Evolutionary conservation across 2,797 vertebrate species (phyloP).

Genomic region (Rhynchotus rufescens): DNA sequence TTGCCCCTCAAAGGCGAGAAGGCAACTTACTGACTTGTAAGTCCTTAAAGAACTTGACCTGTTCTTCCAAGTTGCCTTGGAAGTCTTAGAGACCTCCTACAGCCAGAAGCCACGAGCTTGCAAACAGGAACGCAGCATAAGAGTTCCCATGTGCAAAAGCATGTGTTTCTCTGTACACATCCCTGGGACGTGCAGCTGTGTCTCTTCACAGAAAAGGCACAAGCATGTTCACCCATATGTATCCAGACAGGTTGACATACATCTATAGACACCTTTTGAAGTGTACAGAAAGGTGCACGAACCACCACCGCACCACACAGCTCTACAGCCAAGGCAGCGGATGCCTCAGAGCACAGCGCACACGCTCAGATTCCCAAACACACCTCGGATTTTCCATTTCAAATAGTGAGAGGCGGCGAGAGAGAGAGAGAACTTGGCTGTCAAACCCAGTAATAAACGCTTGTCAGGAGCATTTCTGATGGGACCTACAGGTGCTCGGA

Average conservation of each 20-base stretch:
- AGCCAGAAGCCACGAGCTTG: neutral
- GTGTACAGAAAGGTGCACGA: neutral
- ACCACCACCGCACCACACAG: neutral
- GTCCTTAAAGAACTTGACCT: no score
- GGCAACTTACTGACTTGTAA: neutral
- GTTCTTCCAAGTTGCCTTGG: neutral
- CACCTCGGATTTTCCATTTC: neutral
- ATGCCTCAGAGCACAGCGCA: neutral
- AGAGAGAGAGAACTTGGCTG: neutral
- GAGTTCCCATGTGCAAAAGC: neutral
- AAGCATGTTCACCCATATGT: neutral
- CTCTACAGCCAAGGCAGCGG: neutral
- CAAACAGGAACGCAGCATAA: neutral
- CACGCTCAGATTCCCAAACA: neutral
- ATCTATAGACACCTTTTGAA: neutral
- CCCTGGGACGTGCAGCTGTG: neutral
- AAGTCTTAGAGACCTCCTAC: neutral
- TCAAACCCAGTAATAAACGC: slow-evolving; percentile 17
- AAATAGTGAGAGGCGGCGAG: neutral
- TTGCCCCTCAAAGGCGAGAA: neutral
- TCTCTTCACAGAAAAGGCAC: neutral
- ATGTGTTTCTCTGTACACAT: neutral
- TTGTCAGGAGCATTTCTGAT: slow-evolving; percentile 18
- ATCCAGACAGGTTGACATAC: neutral
- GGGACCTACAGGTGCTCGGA: neutral